Conservation (phyloP, 2,888 invertebrate species). For the Monochamus alternatus region DNA sequence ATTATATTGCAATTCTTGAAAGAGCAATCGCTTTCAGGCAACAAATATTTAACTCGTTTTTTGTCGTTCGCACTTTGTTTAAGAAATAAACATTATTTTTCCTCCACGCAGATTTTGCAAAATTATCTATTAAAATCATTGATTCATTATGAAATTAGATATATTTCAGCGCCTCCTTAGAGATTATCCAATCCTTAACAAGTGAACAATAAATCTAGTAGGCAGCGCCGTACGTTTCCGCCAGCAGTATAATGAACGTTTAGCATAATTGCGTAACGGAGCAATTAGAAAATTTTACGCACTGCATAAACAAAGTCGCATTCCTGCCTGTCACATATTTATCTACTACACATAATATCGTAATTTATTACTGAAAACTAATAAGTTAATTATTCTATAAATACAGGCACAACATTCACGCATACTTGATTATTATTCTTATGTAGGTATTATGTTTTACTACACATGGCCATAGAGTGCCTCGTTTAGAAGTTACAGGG, state of each 20-base stretch:
- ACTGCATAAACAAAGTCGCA: constrained; percentile 16
- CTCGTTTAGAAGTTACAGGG: too few species aligned
- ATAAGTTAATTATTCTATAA: constrained; percentile 31
- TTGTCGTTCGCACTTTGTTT: too few species aligned
- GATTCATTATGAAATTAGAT: too few species aligned
- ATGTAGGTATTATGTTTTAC: neutral
- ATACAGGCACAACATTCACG: constrained; percentile 15
- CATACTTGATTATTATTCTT: constrained; percentile 15
- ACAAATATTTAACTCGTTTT: too few species aligned
- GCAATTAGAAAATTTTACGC: neutral
- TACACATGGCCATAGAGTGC: too few species aligned
- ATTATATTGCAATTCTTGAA: too few species aligned
- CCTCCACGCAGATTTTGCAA: too few species aligned
- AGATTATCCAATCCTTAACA: neutral
- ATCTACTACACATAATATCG: constrained; percentile 14
- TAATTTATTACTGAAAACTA: constrained; percentile 29
- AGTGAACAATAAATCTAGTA: neutral
- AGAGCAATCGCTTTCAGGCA: too few species aligned
- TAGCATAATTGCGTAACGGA: constrained; percentile 11
- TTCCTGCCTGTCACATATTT: constrained; percentile 18
- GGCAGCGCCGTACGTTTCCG: neutral
- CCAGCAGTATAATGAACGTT: neutral
- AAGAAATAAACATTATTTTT: too few species aligned
- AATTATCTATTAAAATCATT: too few species aligned
- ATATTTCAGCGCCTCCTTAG: too few species aligned